Conservation (phyloP, 2,888 invertebrate genomes). For the Agonopterix arenella region DNA sequence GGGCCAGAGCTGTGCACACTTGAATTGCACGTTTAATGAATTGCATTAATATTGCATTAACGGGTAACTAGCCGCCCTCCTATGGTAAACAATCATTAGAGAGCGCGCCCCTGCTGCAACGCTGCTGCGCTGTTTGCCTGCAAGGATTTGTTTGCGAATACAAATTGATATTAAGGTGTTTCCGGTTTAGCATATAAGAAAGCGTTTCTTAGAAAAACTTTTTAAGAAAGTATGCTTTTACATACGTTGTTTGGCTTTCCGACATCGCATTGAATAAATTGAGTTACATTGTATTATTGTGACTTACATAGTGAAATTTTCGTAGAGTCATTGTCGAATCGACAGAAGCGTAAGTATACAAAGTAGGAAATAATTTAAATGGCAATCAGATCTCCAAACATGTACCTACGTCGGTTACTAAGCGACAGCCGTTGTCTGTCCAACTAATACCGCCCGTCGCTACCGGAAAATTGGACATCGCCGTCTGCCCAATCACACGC, state of each 20-base stretch:
- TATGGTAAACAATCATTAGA: conserved; percentile 71
- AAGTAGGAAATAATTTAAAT: conserved; percentile 4
- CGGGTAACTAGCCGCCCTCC: conserved; percentile 62
- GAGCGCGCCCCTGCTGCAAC: conserved; percentile 29
- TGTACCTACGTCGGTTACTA: conserved; percentile 36
- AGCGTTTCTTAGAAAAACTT: too few relatives aligned
- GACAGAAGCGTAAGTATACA: not conserved
- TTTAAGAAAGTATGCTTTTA: too few relatives aligned
- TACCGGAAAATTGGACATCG: conserved; percentile 73
- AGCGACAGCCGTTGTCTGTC: conserved; percentile 51
- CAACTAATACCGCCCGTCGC: conserved; percentile 57
- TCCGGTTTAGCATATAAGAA: too few relatives aligned
- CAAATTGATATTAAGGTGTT: conserved; percentile 56
- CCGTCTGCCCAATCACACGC: conserved; percentile 71
- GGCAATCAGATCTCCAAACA: conserved; percentile 22
- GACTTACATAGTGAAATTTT: too few relatives aligned
- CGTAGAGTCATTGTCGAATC: too few relatives aligned
- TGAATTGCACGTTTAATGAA: conserved; percentile 74
- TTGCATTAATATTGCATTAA: conserved; percentile 78
- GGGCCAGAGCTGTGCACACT: conserved; percentile 38
- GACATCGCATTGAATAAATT: too few relatives aligned
- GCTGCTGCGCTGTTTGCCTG: conserved; percentile 47
- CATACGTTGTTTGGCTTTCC: too few relatives aligned
- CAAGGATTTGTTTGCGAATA: conserved; percentile 70
- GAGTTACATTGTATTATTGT: too few relatives aligned